Percentiles rank a stretch among this genome's conserved stretches.
Evolutionary conservation across 2,113 vertebrate species (phyloP).

Genomic region (Hippotragus niger): DNA sequence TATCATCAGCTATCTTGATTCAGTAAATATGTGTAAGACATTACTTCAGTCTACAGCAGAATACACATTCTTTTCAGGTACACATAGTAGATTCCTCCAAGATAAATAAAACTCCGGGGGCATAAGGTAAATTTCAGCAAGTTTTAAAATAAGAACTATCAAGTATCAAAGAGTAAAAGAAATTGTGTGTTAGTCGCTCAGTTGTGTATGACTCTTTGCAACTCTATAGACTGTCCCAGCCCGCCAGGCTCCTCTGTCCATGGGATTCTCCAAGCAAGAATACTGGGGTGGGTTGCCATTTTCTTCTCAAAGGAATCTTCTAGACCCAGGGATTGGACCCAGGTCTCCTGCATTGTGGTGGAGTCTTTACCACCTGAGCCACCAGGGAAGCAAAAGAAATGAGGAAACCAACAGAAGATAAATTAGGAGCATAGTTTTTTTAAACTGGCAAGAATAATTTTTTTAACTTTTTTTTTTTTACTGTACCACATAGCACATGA

Average conservation of each 20-base stretch:
- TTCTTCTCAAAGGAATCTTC: not conserved
- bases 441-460: not conserved
- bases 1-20: not conserved
- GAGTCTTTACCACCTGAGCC: not conserved
- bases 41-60: not conserved
- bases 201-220: not conserved
- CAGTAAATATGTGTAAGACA: not conserved
- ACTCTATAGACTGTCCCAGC: not conserved
- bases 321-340: not conserved
- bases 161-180: not conserved
- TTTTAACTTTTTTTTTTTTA: not conserved
- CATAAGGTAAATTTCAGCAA: not conserved
- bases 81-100: not conserved
- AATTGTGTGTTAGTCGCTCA: not conserved
- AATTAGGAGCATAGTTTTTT: not conserved
- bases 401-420: not conserved
- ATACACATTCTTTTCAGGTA: not conserved
- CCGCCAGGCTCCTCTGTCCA: not conserved
- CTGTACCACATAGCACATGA: not conserved
- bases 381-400: not conserved
- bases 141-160: not conserved
- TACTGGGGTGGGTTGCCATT: not conserved
- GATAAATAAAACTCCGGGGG: not conserved
- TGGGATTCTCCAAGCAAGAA: not conserved
- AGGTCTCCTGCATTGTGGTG: rapidly evolving